Evolutionary conservation across 1,140 invertebrate species (phyloP).

Genomic region (Drosophila tristis): DNA sequence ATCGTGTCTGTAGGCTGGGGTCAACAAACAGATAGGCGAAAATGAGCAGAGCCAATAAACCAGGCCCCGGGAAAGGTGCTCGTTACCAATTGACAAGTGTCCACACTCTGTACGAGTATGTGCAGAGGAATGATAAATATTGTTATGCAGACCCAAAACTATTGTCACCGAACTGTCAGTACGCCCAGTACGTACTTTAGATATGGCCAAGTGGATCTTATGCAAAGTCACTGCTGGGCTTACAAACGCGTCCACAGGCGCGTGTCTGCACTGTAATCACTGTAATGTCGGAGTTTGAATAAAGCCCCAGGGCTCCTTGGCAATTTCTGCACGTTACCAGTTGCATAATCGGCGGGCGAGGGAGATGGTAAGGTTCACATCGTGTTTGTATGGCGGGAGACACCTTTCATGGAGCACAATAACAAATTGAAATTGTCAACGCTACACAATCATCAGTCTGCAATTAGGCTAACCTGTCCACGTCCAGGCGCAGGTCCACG

Average conservation of each 20-base stretch:
- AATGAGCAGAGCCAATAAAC: slow-evolving; percentile 72
- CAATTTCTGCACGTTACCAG: slow-evolving; percentile 80
- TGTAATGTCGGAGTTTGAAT: slow-evolving; percentile 31
- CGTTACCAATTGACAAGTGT: slow-evolving; percentile 41
- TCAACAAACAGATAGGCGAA: slow-evolving; percentile 60
- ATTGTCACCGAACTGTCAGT: slow-evolving; percentile 16
- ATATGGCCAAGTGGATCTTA: slow-evolving; percentile 58
- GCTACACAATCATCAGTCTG: slow-evolving; percentile 61
- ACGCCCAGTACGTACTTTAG: slow-evolving; percentile 2
- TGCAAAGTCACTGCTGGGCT: slow-evolving; percentile 76
- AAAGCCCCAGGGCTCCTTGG: slow-evolving; percentile 41
- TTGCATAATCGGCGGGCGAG: slow-evolving; percentile 61
- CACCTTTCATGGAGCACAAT: slow-evolving; percentile 61
- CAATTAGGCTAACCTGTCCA: slow-evolving; percentile 74
- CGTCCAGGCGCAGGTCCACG: slow-evolving; percentile 3
- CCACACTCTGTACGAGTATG: slow-evolving; percentile 3
- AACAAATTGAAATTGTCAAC: slow-evolving; percentile 80
- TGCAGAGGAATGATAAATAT: slow-evolving; percentile 54
- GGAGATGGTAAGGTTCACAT: slow-evolving; percentile 16
- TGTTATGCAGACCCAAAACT: slow-evolving; percentile 49
- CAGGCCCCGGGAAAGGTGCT: slow-evolving; percentile 8
- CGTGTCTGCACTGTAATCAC: slow-evolving; percentile 53
- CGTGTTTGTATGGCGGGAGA: slow-evolving; percentile 25
- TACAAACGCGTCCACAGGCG: slow-evolving; percentile 45
- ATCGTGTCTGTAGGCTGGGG: slow-evolving; percentile 44